A percentile compares a stretch with the other conserved stretches of the same genome.
These are phyloP conservation scores for Sturnira hondurensis DNA, from an alignment of 2,113 vertebrate species.

Conservation along the genomic window DNA sequence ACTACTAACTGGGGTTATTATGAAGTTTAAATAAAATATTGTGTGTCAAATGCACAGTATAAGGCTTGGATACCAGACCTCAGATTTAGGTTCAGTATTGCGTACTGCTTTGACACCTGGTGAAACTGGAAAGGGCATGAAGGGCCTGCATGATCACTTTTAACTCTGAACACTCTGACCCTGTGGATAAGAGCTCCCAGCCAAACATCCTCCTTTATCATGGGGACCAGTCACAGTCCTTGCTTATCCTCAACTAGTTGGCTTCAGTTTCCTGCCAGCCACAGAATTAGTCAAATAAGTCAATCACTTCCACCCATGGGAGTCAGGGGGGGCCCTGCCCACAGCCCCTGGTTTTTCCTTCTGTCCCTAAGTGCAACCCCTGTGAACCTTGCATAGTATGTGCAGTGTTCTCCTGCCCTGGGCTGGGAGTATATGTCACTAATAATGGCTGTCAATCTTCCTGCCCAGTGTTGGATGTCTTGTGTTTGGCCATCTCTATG, in stretches of 20 bases:
- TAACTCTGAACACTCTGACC: background rate
- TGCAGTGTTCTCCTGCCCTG: background rate
- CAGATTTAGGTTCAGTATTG: background rate
- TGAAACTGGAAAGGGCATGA: background rate
- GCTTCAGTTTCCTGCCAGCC: background rate
- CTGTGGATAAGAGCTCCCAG: background rate
- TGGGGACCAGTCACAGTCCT: background rate
- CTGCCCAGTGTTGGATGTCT: fast-evolving
- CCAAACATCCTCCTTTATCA: background rate
- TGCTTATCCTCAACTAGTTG: background rate
- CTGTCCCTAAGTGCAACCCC: background rate
- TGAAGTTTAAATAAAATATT: background rate
- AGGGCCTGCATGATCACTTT: background rate
- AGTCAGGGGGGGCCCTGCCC: background rate
- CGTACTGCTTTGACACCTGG: background rate
- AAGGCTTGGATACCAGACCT: background rate
- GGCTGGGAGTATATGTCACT: background rate
- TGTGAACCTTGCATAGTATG: fast-evolving
- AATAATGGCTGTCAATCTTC: too few relatives aligned
- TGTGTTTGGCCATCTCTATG: background rate
- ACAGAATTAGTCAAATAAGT: background rate
- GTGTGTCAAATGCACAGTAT: background rate
- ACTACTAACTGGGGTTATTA: background rate
- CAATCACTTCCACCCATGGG: background rate
- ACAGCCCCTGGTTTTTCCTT: background rate